Evolutionary conservation across 2,888 invertebrate genomes (phyloP).

Genomic region (Limnephilus marmoratus): DNA sequence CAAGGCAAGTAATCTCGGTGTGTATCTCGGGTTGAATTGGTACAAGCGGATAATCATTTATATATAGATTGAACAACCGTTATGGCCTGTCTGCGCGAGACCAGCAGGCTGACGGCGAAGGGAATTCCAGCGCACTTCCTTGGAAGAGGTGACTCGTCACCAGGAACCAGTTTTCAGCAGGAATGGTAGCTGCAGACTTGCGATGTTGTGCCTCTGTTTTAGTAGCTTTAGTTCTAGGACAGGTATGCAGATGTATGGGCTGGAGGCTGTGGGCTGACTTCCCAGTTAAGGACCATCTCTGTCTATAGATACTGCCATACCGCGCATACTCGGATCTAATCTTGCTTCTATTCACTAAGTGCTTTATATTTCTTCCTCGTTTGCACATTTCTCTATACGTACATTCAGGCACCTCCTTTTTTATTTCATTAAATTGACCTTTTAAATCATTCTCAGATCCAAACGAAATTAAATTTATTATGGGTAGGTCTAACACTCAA

Average conservation of each 20-base stretch:
- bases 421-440: neutral
- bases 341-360: conserved; percentile 40
- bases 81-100: conserved; percentile 45
- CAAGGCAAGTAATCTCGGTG: conserved; percentile 61
- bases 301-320: conserved; percentile 36
- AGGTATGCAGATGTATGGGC: conserved; percentile 62
- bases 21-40: conserved; percentile 56
- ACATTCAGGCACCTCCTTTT: neutral
- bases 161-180: neutral
- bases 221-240: conserved; percentile 51
- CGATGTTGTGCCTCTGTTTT: conserved; percentile 24
- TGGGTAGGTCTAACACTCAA: neutral
- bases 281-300: conserved; percentile 49
- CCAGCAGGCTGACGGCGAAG: neutral
- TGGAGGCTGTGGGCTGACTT: conserved; percentile 45
- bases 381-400: conserved; percentile 4
- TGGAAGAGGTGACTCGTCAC: neutral
- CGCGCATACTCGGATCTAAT: conserved; percentile 37
- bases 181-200: neutral
- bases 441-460: conserved; percentile 1
- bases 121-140: neutral
- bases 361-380: conserved; percentile 28
- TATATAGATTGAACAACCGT: conserved; percentile 65
- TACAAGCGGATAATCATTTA: conserved; percentile 63
- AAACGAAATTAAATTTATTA: neutral